Conservation (phyloP, 2,113 vertebrate species). For the Melanerpes aurifrons region DNA sequence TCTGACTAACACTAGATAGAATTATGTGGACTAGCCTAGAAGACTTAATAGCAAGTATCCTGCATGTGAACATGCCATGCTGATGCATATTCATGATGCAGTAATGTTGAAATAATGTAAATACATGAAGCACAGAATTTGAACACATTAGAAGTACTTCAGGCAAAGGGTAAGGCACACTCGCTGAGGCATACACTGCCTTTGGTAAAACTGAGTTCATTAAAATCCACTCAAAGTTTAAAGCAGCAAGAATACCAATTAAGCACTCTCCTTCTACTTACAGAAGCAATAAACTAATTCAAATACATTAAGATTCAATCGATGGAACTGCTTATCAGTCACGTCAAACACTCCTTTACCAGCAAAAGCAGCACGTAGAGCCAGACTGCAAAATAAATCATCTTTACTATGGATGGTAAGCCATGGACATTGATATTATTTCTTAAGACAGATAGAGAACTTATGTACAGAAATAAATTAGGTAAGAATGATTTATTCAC, state of each 20-base stretch:
- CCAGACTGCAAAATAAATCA: background rate
- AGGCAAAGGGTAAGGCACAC: background rate
- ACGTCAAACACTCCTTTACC: background rate
- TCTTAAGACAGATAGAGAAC: background rate
- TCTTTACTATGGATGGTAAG: background rate
- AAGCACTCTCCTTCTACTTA: background rate
- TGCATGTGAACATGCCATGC: background rate
- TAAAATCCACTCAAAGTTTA: background rate
- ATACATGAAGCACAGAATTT: background rate
- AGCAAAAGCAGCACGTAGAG: background rate
- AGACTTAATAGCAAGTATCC: background rate
- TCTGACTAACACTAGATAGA: background rate
- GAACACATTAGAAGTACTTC: background rate
- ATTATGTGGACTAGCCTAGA: background rate
- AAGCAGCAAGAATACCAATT: background rate
- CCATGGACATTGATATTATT: background rate
- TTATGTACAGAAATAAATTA: background rate
- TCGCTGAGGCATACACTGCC: background rate
- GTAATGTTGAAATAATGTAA: background rate
- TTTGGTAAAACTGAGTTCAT: background rate
- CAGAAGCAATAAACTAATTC: background rate
- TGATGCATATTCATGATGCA: conserved; percentile 14
- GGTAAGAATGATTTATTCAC: background rate
- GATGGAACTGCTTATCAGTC: background rate
- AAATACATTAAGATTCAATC: background rate